Percentiles rank a stretch among this genome's conserved stretches.
Conservation (phyloP, 2,797 vertebrate genomes). For the Propithecus perrieri region DNA sequence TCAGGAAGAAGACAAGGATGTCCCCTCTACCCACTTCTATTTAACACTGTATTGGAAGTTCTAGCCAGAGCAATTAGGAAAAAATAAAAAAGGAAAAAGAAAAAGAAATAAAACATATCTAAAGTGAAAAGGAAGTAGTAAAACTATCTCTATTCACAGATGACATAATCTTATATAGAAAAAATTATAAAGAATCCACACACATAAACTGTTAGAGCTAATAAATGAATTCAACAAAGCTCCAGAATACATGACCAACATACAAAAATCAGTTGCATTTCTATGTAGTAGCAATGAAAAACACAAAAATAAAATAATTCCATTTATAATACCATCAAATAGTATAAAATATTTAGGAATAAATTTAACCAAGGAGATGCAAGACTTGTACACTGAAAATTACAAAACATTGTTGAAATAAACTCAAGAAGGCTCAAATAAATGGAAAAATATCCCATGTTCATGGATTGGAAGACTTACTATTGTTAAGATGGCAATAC, state of each 20-base stretch:
- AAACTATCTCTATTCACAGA: neutral
- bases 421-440: neutral
- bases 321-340: neutral
- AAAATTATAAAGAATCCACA: neutral
- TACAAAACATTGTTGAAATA: neutral
- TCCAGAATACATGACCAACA: neutral
- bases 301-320: neutral
- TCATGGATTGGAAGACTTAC: neutral
- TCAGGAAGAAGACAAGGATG: neutral
- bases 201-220: neutral
- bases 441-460: neutral
- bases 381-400: neutral
- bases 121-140: neutral
- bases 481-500: neutral
- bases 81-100: neutral
- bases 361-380: neutral
- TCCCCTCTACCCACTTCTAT: neutral
- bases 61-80: neutral
- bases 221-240: neutral
- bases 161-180: neutral
- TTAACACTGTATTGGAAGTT: neutral
- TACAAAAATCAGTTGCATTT: neutral
- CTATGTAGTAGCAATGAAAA: neutral
- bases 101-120: neutral
- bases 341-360: neutral